A percentile compares a stretch with the other conserved stretches of the same genome.
phyloP scores from a whole-genome alignment of 2,888 invertebrate species.

The Synanthedon myopaeformis region DNA sequence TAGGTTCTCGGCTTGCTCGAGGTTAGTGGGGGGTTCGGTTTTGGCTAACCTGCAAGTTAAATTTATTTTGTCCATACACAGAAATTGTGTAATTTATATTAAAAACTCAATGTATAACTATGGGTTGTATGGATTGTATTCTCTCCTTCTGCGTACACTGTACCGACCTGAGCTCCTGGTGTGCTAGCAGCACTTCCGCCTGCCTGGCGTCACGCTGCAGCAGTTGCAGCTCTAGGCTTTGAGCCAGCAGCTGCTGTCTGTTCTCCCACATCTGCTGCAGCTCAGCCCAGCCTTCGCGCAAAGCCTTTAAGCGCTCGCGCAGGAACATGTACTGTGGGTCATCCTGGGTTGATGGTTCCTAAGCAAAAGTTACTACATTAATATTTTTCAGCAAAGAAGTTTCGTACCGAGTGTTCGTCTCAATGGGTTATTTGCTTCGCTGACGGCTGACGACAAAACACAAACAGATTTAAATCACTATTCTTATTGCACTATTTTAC shows the following conservation, averaged over 20 bases:
- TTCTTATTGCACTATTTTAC: too few relatives aligned
- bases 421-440: too few relatives aligned
- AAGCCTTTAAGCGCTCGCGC: constrained; percentile 95
- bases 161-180: constrained; percentile 91
- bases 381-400: too few relatives aligned
- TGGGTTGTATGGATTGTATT: not conserved
- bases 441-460: too few relatives aligned
- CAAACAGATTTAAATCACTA: too few relatives aligned
- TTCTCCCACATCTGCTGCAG: constrained; percentile 99
- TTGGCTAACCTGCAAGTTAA: constrained; percentile 78
- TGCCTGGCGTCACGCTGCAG: constrained; percentile 97
- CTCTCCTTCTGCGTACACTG: not conserved
- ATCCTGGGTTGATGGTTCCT: constrained; percentile 86
- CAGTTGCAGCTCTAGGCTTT: constrained; percentile 94
- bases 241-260: constrained; percentile 92
- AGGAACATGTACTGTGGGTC: constrained; percentile 99
- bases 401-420: too few relatives aligned
- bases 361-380: not conserved
- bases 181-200: constrained; percentile 95
- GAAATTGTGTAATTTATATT: too few relatives aligned
- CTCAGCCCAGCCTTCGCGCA: constrained; percentile 99
- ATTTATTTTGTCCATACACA: too few relatives aligned
- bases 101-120: not conserved
- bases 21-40: constrained; percentile 93
- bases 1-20: constrained; percentile 97